Percentiles rank a stretch among this genome's conserved stretches.
Evolutionary conservation across 2,113 vertebrate species (phyloP).

Genomic region (Gambusia holbrooki): DNA sequence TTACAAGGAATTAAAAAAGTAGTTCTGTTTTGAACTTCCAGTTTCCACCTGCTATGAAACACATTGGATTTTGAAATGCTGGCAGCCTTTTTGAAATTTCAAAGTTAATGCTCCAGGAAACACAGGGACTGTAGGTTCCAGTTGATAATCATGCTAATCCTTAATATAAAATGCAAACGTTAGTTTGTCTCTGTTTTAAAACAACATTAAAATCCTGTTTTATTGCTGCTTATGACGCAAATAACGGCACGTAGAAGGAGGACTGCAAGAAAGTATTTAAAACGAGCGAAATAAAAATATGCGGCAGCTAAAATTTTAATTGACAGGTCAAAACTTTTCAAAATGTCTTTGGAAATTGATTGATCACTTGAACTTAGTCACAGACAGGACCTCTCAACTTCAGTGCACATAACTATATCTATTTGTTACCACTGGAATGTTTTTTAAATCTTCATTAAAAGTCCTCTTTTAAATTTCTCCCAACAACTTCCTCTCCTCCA

Average conservation of each 20-base stretch:
- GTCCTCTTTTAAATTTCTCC: neutral
- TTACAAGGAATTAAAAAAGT: neutral
- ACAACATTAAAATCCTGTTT: neutral
- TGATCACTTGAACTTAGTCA: conserved; percentile 20
- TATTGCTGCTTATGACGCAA: neutral
- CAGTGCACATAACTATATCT: neutral
- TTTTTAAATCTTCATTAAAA: conserved; percentile 8
- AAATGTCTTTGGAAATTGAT: neutral
- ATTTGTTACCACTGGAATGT: neutral
- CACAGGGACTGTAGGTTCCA: too few species aligned
- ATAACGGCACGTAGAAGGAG: neutral
- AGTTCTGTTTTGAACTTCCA: neutral
- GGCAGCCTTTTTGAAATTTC: neutral
- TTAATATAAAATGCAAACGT: too few species aligned
- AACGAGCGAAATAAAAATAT: neutral
- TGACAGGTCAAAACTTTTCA: neutral
- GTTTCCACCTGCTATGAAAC: neutral
- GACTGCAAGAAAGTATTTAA: neutral
- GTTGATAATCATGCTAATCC: too few species aligned
- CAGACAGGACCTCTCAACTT: conserved; percentile 25
- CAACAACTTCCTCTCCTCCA: neutral
- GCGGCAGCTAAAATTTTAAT: neutral
- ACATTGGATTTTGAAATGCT: neutral
- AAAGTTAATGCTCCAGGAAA: neutral
- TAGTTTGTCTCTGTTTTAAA: too few species aligned